Evolutionary conservation across 1,140 invertebrate species (phyloP).

Genomic region (Choristoneura fumiferana): DNA sequence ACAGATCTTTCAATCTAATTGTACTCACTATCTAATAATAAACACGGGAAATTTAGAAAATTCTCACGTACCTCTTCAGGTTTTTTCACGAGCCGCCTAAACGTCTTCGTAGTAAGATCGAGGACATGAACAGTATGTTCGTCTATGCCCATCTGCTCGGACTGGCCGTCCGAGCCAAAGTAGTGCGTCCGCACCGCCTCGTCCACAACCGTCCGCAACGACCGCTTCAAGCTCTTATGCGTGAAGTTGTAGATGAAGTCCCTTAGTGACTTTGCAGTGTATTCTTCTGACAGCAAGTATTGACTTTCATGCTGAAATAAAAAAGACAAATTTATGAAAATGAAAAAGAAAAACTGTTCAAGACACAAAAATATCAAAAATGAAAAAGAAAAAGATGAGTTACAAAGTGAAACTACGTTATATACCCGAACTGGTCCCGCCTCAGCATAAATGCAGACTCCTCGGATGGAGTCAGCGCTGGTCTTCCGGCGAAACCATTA

Average conservation of each 20-base stretch:
- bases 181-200: conserved; percentile 67
- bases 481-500: too few relatives aligned
- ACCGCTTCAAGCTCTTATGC: conserved; percentile 77
- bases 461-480: too few relatives aligned
- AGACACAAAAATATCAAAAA: too few relatives aligned
- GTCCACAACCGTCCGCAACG: conserved; percentile 54
- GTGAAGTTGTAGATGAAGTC: conserved; percentile 85
- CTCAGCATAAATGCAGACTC: too few relatives aligned
- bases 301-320: conserved; percentile 83
- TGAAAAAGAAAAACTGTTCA: too few relatives aligned
- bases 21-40: too few relatives aligned
- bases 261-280: conserved; percentile 78
- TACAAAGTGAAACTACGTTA: too few relatives aligned
- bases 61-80: conserved; percentile 47
- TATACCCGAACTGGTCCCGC: too few relatives aligned
- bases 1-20: too few relatives aligned
- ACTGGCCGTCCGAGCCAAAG: conserved; percentile 45
- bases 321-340: too few relatives aligned
- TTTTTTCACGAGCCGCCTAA: conserved; percentile 50
- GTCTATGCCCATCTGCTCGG: conserved; percentile 27
- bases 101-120: conserved; percentile 56
- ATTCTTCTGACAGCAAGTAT: conserved; percentile 81
- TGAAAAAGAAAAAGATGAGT: too few relatives aligned
- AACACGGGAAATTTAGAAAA: too few relatives aligned
- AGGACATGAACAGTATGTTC: conserved; percentile 40